phyloP scores from a whole-genome alignment of 2,113 vertebrate species.

The Forbesichthys papilliferus region DNA sequence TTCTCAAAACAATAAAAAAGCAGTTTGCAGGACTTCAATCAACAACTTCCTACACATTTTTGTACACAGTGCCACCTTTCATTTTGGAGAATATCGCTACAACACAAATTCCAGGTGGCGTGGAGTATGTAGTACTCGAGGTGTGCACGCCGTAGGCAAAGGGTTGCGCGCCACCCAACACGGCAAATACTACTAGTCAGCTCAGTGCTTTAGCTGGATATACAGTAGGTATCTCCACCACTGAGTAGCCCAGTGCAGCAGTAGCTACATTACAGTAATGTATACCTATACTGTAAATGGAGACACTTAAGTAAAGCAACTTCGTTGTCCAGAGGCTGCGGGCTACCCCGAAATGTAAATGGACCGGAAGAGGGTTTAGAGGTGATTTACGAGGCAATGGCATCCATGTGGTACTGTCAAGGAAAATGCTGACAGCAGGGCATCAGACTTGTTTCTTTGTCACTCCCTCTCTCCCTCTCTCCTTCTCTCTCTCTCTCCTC shows the following conservation, averaged over 20 bases:
- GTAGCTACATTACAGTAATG: conserved; percentile 62
- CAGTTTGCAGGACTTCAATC: too few species aligned
- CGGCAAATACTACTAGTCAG: neutral
- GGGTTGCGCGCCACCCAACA: too few species aligned
- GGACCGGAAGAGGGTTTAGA: conserved; percentile 40
- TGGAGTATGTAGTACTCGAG: too few species aligned
- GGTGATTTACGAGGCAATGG: conserved; percentile 70
- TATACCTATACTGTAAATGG: conserved; percentile 63
- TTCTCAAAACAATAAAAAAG: too few species aligned
- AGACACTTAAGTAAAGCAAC: conserved; percentile 69
- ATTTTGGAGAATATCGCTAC: too few species aligned
- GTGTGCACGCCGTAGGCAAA: too few species aligned
- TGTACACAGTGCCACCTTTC: too few species aligned
- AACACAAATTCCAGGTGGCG: too few species aligned
- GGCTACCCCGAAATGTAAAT: conserved; percentile 71
- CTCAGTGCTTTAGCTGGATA: conserved; percentile 6
- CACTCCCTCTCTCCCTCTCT: conserved; percentile 12
- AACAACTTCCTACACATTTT: too few species aligned
- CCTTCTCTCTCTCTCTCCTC: conserved; percentile 2
- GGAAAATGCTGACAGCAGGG: conserved; percentile 65
- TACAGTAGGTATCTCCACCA: conserved; percentile 20
- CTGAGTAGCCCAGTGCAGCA: conserved; percentile 26
- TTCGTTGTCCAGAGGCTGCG: conserved; percentile 49
- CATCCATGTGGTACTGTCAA: conserved; percentile 58
- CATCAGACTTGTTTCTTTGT: conserved; percentile 40